Evolutionary conservation across 1,140 invertebrate species (phyloP), one percentile per base, ranked within the genome.

Genomic region (Drosophila persimilis): DNA sequence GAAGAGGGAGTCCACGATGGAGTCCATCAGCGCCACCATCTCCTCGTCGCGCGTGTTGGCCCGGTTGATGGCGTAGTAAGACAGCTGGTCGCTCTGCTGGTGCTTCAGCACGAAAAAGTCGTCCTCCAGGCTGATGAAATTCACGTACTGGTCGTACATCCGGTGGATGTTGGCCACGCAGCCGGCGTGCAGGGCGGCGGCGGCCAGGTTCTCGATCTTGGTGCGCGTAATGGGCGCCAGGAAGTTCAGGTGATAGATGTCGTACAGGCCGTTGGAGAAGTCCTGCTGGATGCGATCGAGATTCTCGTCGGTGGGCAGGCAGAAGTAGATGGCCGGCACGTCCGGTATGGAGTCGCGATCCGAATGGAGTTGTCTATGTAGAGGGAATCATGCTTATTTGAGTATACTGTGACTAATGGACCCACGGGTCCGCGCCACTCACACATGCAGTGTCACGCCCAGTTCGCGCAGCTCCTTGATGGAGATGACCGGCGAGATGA

Each of bases 241-340:
- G 86, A 99, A 99, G 92, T 99, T 99, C 6, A 99, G 92, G 91
- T 99, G 98, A 92, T 99, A 99, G 41, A 95, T 94, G 85, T 99
- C 98, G 92, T 99, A 99, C 17, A 99, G 92, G 29, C 96, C 95
- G 92, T 96, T 97, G 73, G 97, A 95, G 61, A 99, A 94, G 92
- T 98, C 97, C 92, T 98, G 96, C 57, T 95, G 96, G 71, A 99
- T 99, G 77, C 98, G 93, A 45, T 95, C 95, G 26, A 99, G 94
- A 93, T 99, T 99, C 92, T 99, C 98, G 90, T 99, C 97, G 31
- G 96, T 97, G n/a, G 99, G 98, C 75, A 97, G 94, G 92, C 99
- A 98, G 92, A 99, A 99, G 92, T 99, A 99, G 50, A 99, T 95
- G 8, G 98, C 98, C 71, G 99, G 98, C 13, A 99, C 98, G 93